Percentiles rank a stretch among this genome's conserved stretches.
Evolutionary conservation across 2,113 vertebrate genomes (phyloP).

Genomic region (Gracilinanus agilis): DNA sequence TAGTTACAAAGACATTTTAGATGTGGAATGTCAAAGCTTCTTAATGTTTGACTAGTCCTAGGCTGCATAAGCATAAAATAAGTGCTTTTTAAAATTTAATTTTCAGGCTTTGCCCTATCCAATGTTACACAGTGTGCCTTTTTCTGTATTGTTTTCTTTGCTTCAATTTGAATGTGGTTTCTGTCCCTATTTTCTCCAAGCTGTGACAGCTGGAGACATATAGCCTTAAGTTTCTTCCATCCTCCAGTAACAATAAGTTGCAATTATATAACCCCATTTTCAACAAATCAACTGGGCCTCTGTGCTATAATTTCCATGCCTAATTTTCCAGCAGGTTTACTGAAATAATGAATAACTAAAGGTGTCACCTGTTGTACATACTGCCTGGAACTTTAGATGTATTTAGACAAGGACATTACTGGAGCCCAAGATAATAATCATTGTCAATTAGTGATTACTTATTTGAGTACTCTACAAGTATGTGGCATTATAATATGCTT

Average conservation of each 20-base stretch:
- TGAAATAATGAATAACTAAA: not conserved
- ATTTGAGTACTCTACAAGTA: constrained; percentile 7
- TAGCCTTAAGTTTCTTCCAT: not conserved
- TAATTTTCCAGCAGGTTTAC: constrained; percentile 28
- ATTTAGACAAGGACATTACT: not conserved
- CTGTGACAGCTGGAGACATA: constrained; percentile 30
- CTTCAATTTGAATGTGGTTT: not conserved
- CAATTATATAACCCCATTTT: not conserved
- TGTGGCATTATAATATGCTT: not conserved
- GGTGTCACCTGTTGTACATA: constrained; percentile 6
- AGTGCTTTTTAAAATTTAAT: not conserved
- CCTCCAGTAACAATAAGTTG: not conserved
- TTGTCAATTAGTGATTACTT: constrained; percentile 11
- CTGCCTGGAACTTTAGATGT: not conserved
- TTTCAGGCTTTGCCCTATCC: not conserved
- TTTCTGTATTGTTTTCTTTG: not conserved
- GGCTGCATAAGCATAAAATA: not conserved
- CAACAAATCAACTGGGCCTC: not conserved
- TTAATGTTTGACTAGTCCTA: not conserved
- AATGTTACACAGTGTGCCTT: not conserved
- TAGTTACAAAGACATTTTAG: not conserved
- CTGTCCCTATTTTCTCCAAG: not conserved
- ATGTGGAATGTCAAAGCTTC: not conserved
- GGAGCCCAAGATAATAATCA: constrained; percentile 3
- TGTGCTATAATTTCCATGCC: constrained; percentile 53